Base-by-base conservation (phyloP, 2,797 vertebrate genomes). In the Xiphorhynchus erythropygius region DNA sequence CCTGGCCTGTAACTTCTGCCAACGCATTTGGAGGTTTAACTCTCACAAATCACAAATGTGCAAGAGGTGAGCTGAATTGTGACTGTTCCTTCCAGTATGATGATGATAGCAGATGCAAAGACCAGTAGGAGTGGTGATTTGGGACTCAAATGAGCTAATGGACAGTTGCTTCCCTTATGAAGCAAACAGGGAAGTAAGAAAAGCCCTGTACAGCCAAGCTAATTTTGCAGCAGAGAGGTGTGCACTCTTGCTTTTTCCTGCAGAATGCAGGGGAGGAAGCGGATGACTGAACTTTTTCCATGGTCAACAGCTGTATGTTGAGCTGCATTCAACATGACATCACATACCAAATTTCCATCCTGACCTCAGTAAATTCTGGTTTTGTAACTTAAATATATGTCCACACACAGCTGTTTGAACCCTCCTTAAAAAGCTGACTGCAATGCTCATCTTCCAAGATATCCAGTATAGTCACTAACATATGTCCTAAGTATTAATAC, bases 111-210 rank as follows among this genome's bases (percentile, higher is more conserved):
- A 85, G 52, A 63, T 49, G 47, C 13, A 74, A 50, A 89, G 56
- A 87, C 17, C 17, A 86, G 41, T 55, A 75, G 30, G n/a, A 86
- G 59, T 74, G n/a, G 47, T 67, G 60, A 70, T 6, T 1, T 71
- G 33, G 33, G 35, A 87, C 16, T 39, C 1, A 3, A 77, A 64
- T 6, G 9, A 87, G 32, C n/a, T 37, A 64, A 56, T 7, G 22
- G n/a, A 56, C 4, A 1, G 12, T 24, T 62, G 21, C 11, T 71
- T 85, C 16, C 15, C 15, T 10, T 25, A 39, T 0, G 0, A 73
- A 84, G 33, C 10, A 74, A 80, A 57, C 4, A 18, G 13, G 7
- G 13, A 83, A 89, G 82, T 67, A 2, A 76, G 16, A 28, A 56
- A 89, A 84, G 30, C 79, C 37, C 41, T 60, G 19, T 32, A 33